Evolutionary conservation across 2,888 invertebrate species (phyloP).

Genomic region (Eupelmus urozonus): DNA sequence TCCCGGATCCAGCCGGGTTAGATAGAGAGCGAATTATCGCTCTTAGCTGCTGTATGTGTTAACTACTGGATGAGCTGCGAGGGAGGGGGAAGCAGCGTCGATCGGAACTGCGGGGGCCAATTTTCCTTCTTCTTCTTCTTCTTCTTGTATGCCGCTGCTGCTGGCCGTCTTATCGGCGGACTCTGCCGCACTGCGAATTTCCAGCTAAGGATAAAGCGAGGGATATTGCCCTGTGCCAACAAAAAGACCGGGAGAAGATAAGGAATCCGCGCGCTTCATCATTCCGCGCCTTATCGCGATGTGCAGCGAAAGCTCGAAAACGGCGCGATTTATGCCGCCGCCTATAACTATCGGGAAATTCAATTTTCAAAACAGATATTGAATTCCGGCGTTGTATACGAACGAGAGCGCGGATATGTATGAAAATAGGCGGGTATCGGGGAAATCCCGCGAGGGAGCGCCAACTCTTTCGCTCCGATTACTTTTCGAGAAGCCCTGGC

Average conservation of each 20-base stretch:
- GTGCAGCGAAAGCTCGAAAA: neutral
- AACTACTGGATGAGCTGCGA: neutral
- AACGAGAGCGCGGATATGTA: neutral
- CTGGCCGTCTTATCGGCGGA: conserved; percentile 16
- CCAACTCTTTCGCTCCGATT: no score
- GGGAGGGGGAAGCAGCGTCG: neutral
- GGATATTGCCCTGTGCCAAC: conserved; percentile 48
- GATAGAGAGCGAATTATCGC: no score
- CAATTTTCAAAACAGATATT: conserved; percentile 6
- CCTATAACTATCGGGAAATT: neutral
- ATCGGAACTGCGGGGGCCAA: conserved; percentile 44
- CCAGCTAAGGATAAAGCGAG: conserved; percentile 1
- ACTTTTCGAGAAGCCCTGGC: neutral
- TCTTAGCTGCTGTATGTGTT: no score
- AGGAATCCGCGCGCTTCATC: conserved; percentile 21
- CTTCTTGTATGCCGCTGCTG: neutral
- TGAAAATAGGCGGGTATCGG: neutral
- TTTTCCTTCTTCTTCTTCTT: conserved; percentile 30
- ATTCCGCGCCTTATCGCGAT: conserved; percentile 25
- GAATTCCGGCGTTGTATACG: neutral
- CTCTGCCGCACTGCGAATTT: conserved; percentile 46
- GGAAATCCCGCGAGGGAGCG: no score
- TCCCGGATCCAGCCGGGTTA: neutral
- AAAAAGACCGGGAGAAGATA: conserved; percentile 17
- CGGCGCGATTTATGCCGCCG: conserved; percentile 21